Percentiles rank a stretch among this genome's conserved stretches.
Conservation (phyloP, 2,888 invertebrate genomes). For the Gari tellinella region DNA sequence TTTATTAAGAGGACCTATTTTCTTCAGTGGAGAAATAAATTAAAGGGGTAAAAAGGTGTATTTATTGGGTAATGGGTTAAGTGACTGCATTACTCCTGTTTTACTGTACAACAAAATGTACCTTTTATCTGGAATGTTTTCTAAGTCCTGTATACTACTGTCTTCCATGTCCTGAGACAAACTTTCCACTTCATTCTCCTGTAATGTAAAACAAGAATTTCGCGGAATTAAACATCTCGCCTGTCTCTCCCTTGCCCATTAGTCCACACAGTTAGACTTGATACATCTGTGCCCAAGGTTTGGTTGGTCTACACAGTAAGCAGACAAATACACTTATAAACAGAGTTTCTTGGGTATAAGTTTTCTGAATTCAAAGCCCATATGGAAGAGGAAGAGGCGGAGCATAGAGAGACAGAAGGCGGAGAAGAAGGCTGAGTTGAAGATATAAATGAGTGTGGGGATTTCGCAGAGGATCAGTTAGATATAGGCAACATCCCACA, state of each 20-base stretch:
- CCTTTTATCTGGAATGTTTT: constrained; percentile 14
- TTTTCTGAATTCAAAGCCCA: constrained; percentile 86
- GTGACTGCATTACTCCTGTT: no score
- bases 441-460: constrained; percentile 11
- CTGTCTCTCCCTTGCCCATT: neutral
- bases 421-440: constrained; percentile 13
- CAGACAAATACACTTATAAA: no score
- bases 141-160: neutral
- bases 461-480: constrained; percentile 23
- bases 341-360: no score
- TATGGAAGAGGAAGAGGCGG: constrained; percentile 84
- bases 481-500: constrained; percentile 17
- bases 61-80: neutral
- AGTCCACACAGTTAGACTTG: neutral
- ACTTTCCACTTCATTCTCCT: constrained; percentile 16
- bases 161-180: constrained; percentile 14
- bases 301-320: no score
- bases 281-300: neutral
- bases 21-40: no score
- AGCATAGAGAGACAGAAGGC: constrained; percentile 29
- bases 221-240: no score
- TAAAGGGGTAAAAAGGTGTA: no score
- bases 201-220: no score
- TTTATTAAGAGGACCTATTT: no score
- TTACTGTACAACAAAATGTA: no score